These are phyloP conservation scores for Stichodactyla helianthus DNA, from an alignment of 64 coral and sea anemone genomes.

Conservation along the genomic window DNA sequence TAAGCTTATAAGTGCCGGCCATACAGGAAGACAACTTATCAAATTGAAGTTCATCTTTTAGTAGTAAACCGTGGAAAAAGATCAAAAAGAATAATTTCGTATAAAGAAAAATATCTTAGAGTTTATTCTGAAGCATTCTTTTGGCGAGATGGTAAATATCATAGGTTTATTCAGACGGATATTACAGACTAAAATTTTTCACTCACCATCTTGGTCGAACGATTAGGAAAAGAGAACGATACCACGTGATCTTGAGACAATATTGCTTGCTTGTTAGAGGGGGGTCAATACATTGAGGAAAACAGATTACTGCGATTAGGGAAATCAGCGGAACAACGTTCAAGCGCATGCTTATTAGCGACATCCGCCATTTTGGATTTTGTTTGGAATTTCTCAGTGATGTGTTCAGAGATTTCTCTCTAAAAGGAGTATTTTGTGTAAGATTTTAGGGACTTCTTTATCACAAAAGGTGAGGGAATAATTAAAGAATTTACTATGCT, in stretches of 20 bases:
- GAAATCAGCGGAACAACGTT: conserved; percentile 14
- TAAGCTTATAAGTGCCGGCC: too few relatives aligned
- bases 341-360: conserved; percentile 22
- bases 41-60: neutral
- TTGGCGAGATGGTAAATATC: neutral
- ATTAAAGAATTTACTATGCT: neutral
- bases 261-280: neutral
- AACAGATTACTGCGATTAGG: neutral
- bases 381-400: neutral
- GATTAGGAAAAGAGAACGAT: conserved; percentile 11
- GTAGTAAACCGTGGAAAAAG: neutral
- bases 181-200: neutral
- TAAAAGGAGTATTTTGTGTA: too few relatives aligned
- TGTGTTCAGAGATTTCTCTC: neutral
- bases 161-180: neutral
- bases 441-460: neutral
- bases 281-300: conserved; percentile 9
- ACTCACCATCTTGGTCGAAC: conserved; percentile 45
- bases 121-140: neutral
- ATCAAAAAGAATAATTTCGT: neutral
- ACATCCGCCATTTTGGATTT: conserved; percentile 45
- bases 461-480: neutral
- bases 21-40: neutral
- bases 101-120: neutral
- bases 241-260: neutral